Percentiles rank a stretch among this genome's conserved stretches.
These are phyloP conservation scores for Apaloderma vittatum DNA, from an alignment of 2,113 vertebrate species.

Conservation along the genomic window DNA sequence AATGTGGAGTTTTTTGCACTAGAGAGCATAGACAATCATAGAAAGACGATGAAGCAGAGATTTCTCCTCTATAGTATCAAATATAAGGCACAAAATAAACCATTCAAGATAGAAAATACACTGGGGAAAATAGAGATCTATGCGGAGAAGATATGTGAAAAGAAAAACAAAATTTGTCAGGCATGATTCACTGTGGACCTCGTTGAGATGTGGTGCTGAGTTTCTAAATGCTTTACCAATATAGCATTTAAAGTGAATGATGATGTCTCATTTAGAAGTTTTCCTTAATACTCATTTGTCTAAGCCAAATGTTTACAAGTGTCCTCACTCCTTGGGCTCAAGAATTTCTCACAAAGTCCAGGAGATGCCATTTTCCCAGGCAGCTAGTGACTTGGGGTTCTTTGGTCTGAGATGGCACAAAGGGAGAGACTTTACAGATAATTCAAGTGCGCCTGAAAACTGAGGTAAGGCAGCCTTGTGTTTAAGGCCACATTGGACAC, in stretches of 20 bases:
- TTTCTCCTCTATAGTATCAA: not conserved
- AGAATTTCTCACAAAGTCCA: not conserved
- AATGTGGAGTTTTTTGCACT: not conserved
- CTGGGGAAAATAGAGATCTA: not conserved
- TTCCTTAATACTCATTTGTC: not conserved
- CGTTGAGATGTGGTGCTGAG: not conserved
- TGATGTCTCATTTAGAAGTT: not conserved
- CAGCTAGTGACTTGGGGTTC: rapidly evolving
- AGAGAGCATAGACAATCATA: not conserved
- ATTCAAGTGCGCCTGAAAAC: not conserved
- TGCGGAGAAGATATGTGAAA: not conserved
- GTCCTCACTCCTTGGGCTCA: not conserved
- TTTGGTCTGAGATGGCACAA: not conserved
- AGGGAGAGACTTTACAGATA: not conserved
- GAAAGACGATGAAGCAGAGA: not conserved
- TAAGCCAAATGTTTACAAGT: not conserved
- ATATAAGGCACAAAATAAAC: not conserved
- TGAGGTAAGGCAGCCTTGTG: not conserved
- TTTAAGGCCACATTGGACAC: not conserved
- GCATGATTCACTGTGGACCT: not conserved
- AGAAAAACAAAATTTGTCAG: not conserved
- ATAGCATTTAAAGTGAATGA: not conserved
- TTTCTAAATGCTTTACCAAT: not conserved
- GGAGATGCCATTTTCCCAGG: not conserved
- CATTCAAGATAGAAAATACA: not conserved